Conservation (phyloP, 2,113 vertebrate species). For the Pterophyllum scalare region DNA sequence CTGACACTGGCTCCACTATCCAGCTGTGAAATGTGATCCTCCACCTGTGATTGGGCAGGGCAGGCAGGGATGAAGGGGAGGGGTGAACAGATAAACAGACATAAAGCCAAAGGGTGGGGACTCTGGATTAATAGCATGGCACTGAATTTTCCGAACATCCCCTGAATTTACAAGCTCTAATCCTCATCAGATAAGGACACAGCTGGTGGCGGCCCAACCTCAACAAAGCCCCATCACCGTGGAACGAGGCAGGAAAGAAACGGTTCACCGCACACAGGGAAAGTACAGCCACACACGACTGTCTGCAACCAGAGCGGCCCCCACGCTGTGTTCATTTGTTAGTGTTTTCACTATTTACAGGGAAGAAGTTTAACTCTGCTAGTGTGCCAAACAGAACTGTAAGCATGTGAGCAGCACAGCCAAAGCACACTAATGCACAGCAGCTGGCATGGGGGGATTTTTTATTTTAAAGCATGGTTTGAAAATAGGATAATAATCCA, state of each 20-base stretch:
- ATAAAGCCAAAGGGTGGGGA: constrained; percentile 16
- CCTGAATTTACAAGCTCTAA: constrained; percentile 56
- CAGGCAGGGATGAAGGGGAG: not conserved
- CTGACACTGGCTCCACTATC: constrained; percentile 10
- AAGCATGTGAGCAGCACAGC: not conserved
- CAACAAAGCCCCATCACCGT: constrained; percentile 13
- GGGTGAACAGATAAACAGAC: constrained; percentile 4
- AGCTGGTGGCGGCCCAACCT: constrained; percentile 39
- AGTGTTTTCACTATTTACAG: constrained; percentile 20
- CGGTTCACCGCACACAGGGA: not conserved
- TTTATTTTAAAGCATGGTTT: constrained; percentile 31
- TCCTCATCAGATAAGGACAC: constrained; percentile 46
- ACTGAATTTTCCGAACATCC: constrained; percentile 55
- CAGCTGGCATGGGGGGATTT: constrained; percentile 20
- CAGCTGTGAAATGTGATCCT: constrained; percentile 54
- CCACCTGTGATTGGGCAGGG: constrained; percentile 38
- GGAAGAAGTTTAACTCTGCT: constrained; percentile 18
- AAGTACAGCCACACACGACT: not conserved
- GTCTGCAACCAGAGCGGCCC: not conserved
- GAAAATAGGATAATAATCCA: constrained; percentile 31
- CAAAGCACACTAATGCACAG: constrained; percentile 19
- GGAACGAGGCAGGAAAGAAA: not conserved
- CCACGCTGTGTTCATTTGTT: constrained; percentile 3
- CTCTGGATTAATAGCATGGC: constrained; percentile 49
- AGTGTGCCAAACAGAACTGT: constrained; percentile 6